Evolutionary conservation across 2,797 vertebrate genomes (phyloP).

Genomic region (Ceryle rudis): DNA sequence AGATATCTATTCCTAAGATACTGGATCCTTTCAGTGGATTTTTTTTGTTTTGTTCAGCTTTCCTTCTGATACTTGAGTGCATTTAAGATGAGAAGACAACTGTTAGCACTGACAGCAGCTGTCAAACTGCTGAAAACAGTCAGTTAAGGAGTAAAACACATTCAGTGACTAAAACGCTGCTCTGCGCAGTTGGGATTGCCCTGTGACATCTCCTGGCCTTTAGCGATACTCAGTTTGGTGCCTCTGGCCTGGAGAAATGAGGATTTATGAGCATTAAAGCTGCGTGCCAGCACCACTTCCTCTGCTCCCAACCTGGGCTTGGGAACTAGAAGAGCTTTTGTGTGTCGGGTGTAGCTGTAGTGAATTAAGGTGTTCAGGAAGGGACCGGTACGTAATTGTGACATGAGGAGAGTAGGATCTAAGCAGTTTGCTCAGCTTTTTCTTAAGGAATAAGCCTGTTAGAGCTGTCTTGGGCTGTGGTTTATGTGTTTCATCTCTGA

Average conservation of each 20-base stretch:
- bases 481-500: neutral
- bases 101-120: neutral
- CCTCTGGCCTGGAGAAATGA: neutral
- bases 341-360: neutral
- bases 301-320: fast-evolving
- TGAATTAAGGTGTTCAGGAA: neutral
- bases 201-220: fast-evolving
- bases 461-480: neutral
- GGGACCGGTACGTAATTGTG: neutral
- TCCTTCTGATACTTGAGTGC: neutral
- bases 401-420: neutral
- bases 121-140: neutral
- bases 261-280: neutral
- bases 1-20: neutral
- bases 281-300: fast-evolving
- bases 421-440: neutral
- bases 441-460: neutral
- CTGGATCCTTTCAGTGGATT: neutral
- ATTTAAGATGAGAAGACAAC: neutral
- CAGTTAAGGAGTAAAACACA: neutral
- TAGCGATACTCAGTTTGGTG: fast-evolving
- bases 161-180: neutral
- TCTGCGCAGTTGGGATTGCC: fast-evolving
- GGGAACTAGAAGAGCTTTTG: neutral
- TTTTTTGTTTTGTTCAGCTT: neutral